A percentile compares a stretch with the other conserved stretches of the same genome.
Evolutionary conservation across 2,888 invertebrate genomes (phyloP).

Genomic region (Leptothorax acervorum): DNA sequence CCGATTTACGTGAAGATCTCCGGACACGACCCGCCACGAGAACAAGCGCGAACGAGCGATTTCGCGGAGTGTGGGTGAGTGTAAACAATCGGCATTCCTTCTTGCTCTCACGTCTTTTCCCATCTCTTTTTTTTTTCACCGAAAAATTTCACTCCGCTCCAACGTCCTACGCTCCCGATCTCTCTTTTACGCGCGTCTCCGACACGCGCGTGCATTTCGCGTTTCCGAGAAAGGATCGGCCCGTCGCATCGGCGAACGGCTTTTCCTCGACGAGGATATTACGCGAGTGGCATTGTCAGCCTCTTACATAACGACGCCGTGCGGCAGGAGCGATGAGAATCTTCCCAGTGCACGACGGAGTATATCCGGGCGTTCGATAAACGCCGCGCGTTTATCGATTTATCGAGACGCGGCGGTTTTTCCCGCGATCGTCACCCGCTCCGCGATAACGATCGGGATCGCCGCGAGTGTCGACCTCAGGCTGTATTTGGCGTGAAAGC

Average conservation of each 20-base stretch:
- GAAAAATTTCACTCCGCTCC: constrained; percentile 1
- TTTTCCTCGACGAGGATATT: constrained; percentile 76
- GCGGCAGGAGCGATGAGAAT: constrained; percentile 76
- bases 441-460: constrained; percentile 15
- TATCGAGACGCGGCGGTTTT: neutral
- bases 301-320: constrained; percentile 73
- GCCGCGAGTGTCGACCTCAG: neutral
- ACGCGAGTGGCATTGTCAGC: constrained; percentile 75
- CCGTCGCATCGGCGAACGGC: constrained; percentile 51
- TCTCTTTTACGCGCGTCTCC: constrained; percentile 11
- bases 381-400: neutral
- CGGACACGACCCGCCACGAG: neutral
- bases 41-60: constrained; percentile 2
- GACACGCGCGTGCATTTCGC: constrained; percentile 36
- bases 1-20: neutral
- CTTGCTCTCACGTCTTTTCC: neutral
- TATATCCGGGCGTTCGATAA: constrained; percentile 21
- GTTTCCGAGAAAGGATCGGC: constrained; percentile 56
- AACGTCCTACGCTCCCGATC: neutral
- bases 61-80: constrained; percentile 62
- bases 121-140: neutral
- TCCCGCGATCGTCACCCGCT: neutral
- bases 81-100: constrained; percentile 57
- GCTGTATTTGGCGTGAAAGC: constrained; percentile 53
- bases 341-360: constrained; percentile 71